These are phyloP conservation scores for Rafetus swinhoei DNA, from an alignment of 2,113 vertebrate genomes.

Conservation along the genomic window DNA sequence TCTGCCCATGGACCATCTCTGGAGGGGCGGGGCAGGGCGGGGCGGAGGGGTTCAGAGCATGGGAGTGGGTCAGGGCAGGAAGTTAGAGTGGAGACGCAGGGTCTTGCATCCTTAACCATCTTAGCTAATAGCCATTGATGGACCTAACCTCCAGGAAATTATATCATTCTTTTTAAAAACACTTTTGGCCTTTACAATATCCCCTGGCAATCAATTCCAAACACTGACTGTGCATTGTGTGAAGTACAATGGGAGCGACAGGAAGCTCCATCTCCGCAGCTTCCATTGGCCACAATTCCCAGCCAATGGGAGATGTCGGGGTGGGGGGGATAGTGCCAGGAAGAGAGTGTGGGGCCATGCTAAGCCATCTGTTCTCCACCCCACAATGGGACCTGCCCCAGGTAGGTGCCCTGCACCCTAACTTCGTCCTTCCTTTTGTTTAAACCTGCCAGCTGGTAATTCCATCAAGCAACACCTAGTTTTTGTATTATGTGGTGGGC, in stretches of 20 bases:
- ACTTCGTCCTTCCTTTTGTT: background rate
- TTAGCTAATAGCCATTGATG: background rate
- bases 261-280: no score
- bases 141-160: background rate
- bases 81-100: no score
- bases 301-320: no score
- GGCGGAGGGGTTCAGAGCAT: no score
- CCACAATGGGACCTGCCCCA: no score
- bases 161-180: background rate
- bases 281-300: no score
- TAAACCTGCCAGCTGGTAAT: background rate
- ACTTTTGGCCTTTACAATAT: background rate
- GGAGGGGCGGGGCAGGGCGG: no score
- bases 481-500: background rate
- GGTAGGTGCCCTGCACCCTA: background rate
- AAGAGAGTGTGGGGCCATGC: no score
- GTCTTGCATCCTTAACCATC: background rate
- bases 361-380: no score
- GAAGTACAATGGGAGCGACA: background rate
- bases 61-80: no score
- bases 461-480: background rate
- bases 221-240: background rate
- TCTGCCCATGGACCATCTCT: no score
- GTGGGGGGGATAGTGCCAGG: no score
- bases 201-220: background rate